phyloP scores from a whole-genome alignment of 92 coral and sea anemone genomes.

The Epizoanthus ramosus region DNA sequence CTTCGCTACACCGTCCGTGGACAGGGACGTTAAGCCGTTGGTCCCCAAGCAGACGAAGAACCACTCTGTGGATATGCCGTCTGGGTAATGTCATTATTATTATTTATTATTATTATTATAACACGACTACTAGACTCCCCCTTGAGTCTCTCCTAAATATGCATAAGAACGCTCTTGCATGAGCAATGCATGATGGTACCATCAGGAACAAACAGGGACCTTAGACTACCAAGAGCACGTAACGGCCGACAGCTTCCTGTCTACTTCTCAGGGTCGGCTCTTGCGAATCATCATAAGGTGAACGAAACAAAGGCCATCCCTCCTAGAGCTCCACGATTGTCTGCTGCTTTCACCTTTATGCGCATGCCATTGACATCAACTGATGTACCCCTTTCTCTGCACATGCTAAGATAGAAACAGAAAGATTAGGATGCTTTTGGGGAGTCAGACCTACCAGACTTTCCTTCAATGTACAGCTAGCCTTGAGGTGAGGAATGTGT shows the following conservation, averaged over 20 bases:
- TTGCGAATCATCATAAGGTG: slow-evolving; percentile 59
- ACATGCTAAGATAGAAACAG: slow-evolving; percentile 14
- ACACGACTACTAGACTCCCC: too few species aligned
- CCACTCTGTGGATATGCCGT: too few species aligned
- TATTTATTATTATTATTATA: too few species aligned
- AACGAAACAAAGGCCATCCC: slow-evolving; percentile 36
- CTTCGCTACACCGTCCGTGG: too few species aligned
- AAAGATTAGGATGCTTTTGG: slow-evolving; percentile 44
- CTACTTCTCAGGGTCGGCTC: slow-evolving; percentile 57
- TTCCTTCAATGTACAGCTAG: slow-evolving; percentile 35
- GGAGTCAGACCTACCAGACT: too few species aligned
- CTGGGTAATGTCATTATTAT: too few species aligned
- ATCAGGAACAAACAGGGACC: slow-evolving; percentile 60
- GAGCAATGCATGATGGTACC: slow-evolving; percentile 62
- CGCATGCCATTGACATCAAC: slow-evolving; percentile 42
- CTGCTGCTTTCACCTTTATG: slow-evolving; percentile 44
- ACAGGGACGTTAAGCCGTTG: too few species aligned
- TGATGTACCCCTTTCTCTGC: slow-evolving; percentile 27
- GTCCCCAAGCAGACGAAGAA: too few species aligned
- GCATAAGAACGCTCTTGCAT: slow-evolving; percentile 51
- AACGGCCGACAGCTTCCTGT: slow-evolving; percentile 52
- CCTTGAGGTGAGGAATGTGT: slow-evolving; percentile 46
- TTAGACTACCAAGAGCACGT: slow-evolving; percentile 56
- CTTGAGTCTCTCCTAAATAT: too few species aligned
- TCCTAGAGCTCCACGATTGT: not conserved